These are phyloP conservation scores for Anneissia japonica DNA, from an alignment of 35 echinoderm and acorn worm genomes.

Conservation along the genomic window DNA sequence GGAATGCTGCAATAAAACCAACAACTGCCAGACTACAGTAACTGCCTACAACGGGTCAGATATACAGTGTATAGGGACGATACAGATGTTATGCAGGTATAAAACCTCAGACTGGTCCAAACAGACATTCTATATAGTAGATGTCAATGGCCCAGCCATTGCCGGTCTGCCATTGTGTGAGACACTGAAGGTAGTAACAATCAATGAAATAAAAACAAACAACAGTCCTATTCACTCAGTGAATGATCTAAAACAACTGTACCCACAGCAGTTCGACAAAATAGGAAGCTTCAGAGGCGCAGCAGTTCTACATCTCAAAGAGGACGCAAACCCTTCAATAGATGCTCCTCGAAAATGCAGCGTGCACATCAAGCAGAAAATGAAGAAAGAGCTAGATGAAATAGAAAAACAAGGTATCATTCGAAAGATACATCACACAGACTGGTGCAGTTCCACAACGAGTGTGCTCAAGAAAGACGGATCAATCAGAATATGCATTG, in stretches of 20 bases:
- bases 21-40: no score
- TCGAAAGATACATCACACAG: constrained; percentile 22
- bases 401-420: constrained; percentile 42
- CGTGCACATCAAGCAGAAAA: constrained; percentile 38
- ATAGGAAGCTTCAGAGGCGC: constrained; percentile 41
- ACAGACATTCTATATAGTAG: constrained; percentile 19
- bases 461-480: constrained; percentile 33
- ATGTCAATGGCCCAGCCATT: constrained; percentile 46
- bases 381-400: constrained; percentile 32
- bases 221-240: not conserved
- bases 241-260: not conserved
- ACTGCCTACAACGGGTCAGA: no score
- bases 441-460: constrained; percentile 46
- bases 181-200: constrained; percentile 4
- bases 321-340: constrained; percentile 19
- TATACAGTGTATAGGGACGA: no score
- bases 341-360: constrained; percentile 52
- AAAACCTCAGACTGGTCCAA: constrained; percentile 3
- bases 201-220: no score
- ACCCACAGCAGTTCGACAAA: constrained; percentile 29
- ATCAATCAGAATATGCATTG: not conserved
- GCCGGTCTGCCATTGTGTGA: constrained; percentile 19
- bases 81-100: constrained; percentile 15
- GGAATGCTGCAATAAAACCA: no score
- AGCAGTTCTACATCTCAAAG: constrained; percentile 38